Base-by-base conservation (phyloP, 1,140 invertebrate genomes). In the Camponotus pennsylvanicus region DNA sequence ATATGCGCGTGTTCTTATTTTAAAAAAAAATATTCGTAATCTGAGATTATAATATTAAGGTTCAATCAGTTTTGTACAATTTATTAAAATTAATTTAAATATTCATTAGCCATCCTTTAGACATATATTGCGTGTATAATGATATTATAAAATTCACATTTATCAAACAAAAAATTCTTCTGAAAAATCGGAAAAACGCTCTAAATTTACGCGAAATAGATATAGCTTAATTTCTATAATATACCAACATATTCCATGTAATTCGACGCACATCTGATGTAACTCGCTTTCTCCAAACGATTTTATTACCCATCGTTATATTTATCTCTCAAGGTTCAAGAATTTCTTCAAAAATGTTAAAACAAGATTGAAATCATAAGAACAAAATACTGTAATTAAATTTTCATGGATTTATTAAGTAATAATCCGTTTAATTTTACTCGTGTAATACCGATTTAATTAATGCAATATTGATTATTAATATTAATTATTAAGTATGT, bases 1-100 rank as follows among this genome's bases (percentile, higher is more conserved):
- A 37, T 55, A 4, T 7, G 11, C 9, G 40, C 42, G 9, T 37
- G 3, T 34, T 7, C n/a, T 2, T 55, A 0, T 34, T 1, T 11
- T 37, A 4, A 40, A 40, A 2, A 37, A 40, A 40, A 52, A 34
- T 78, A 42, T n/a, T 8, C 5, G 3, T 34, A n/a, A 18, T 77
- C 4, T 34, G 9, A 45, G 2, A 11, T 5, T 37, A 64, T 13
- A 13, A 45, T 34, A 34, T 32, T 37, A 45, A 7, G 0, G 67
- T 34, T 5, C 3, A 7, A 55, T 69, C 37, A 67, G 15, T 11
- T 15, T 13, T 13, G 11, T 64, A 0, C 18, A 55, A 34, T 52
- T 66, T 34, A 45, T 34, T 49, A n/a, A 18, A 64, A 64, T 64
- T 45, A 64, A 78, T 64, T 78, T 63, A 21, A 63, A 77, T 77